These are phyloP conservation scores for Trichonephila clavipes DNA, from an alignment of 1,140 invertebrate genomes.

Conservation along the genomic window DNA sequence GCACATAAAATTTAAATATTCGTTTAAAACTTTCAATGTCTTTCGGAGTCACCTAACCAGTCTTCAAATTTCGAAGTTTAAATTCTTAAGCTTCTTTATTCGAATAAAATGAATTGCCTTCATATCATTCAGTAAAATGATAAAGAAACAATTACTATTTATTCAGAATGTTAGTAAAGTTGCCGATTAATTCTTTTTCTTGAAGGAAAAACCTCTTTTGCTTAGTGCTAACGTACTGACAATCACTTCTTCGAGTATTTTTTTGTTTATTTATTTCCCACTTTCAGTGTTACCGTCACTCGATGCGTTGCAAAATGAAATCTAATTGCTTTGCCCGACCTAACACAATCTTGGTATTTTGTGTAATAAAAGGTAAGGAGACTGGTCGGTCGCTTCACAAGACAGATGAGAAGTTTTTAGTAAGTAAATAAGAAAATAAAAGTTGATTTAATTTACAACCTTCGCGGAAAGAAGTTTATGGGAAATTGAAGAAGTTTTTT, in stretches of 20 bases:
- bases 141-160: too few species aligned
- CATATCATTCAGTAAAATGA: too few species aligned
- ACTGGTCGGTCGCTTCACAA: background rate
- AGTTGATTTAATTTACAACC: conserved; percentile 57
- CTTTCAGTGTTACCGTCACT: conserved; percentile 15
- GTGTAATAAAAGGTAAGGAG: conserved; percentile 45
- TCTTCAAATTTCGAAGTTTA: too few species aligned
- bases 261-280: background rate
- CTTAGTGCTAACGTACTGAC: background rate
- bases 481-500: background rate
- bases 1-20: too few species aligned
- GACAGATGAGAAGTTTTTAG: conserved; percentile 22
- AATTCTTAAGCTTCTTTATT: too few species aligned
- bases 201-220: background rate
- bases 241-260: background rate
- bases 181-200: background rate
- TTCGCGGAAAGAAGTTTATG: conserved; percentile 7
- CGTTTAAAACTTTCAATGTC: too few species aligned
- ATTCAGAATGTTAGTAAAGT: too few species aligned
- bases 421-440: conserved; percentile 52
- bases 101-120: too few species aligned
- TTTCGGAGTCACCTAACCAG: too few species aligned
- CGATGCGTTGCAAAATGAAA: conserved; percentile 56
- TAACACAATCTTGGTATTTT: conserved; percentile 55
- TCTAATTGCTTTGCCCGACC: conserved; percentile 58